These are phyloP conservation scores for Periophthalmus magnuspinnatus DNA, from an alignment of 2,797 vertebrate genomes.

Conservation along the genomic window DNA sequence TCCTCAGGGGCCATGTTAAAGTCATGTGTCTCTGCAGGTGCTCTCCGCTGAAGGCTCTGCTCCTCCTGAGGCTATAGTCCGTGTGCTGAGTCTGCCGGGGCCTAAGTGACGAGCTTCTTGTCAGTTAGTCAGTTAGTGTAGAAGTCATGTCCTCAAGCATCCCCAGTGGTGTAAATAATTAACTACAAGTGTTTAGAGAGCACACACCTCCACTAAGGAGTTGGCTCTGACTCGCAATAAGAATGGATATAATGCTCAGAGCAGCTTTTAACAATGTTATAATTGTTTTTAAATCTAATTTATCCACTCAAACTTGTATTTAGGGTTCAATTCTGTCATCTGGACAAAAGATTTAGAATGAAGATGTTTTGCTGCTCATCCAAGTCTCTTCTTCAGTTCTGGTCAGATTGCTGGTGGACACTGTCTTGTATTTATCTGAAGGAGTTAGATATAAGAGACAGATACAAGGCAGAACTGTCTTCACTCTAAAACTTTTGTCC, in stretches of 20 bases:
- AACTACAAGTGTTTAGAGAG: neutral
- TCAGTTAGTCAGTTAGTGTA: neutral
- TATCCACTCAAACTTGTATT: too few relatives aligned
- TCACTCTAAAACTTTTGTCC: too few relatives aligned
- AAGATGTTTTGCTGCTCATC: too few relatives aligned
- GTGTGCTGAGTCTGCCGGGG: neutral
- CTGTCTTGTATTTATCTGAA: too few relatives aligned
- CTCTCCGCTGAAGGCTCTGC: conserved; percentile 24
- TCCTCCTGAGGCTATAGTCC: conserved; percentile 33
- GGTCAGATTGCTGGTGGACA: too few relatives aligned
- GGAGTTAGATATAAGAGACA: too few relatives aligned
- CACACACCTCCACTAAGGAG: neutral
- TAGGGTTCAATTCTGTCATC: too few relatives aligned
- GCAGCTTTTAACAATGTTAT: neutral
- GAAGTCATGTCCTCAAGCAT: conserved; percentile 31
- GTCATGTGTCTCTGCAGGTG: conserved; percentile 32
- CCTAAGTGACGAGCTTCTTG: conserved; percentile 9
- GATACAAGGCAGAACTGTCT: too few relatives aligned
- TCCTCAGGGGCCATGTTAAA: conserved; percentile 33
- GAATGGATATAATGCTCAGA: neutral
- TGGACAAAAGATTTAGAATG: too few relatives aligned
- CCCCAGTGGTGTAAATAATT: conserved; percentile 61
- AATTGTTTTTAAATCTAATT: too few relatives aligned
- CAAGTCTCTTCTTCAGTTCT: too few relatives aligned
- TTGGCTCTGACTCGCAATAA: neutral